phyloP scores from a whole-genome alignment of 2,797 vertebrate species.

The Nyctalus aviator region DNA sequence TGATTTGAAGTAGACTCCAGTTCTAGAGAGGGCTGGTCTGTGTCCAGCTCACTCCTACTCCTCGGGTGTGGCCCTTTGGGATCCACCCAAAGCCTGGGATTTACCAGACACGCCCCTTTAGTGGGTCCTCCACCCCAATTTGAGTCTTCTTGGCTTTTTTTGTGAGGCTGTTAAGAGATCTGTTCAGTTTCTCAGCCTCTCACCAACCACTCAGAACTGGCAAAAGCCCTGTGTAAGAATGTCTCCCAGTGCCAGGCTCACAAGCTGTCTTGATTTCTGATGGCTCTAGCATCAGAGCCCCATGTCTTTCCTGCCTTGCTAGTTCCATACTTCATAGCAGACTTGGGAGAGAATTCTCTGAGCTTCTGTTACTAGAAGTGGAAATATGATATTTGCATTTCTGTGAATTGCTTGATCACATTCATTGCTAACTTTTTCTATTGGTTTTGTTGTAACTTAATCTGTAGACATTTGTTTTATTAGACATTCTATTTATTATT shows the following conservation, averaged over 20 bases:
- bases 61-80: neutral
- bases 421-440: neutral
- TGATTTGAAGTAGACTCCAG: conserved; percentile 10
- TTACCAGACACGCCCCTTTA: neutral
- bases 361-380: neutral
- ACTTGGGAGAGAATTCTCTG: neutral
- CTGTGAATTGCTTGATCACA: conserved; percentile 16
- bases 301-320: neutral
- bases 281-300: neutral
- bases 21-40: neutral
- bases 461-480: neutral
- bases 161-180: conserved; percentile 16
- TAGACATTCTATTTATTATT: neutral
- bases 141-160: neutral
- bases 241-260: conserved; percentile 3
- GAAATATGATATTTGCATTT: neutral
- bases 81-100: neutral
- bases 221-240: conserved; percentile 5
- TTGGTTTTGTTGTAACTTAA: conserved; percentile 3
- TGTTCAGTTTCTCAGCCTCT: neutral
- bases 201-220: neutral
- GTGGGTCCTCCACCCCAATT: neutral
- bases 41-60: neutral
- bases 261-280: neutral
- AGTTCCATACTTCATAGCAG: conserved; percentile 20